Conservation (phyloP, 2,888 invertebrate genomes). For the Meliscaeva auricollis region DNA sequence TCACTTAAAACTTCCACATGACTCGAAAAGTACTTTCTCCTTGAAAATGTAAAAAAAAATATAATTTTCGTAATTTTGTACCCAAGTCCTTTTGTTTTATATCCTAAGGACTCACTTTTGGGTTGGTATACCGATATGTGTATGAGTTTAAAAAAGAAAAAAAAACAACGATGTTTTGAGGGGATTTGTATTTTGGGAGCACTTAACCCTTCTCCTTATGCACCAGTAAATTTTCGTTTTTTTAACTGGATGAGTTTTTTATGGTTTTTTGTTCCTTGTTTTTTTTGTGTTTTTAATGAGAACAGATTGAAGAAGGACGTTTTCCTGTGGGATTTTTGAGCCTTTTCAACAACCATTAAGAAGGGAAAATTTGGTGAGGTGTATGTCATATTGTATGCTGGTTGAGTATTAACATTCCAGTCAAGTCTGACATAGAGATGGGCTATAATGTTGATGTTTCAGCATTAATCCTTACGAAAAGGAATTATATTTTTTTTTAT, state of each 20-base stretch:
- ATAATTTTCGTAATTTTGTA: constrained; percentile 57
- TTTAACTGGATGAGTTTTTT: constrained; percentile 25
- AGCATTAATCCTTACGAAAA: no score
- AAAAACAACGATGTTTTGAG: constrained; percentile 37
- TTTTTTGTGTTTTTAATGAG: constrained; percentile 31
- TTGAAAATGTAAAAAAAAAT: constrained; percentile 54
- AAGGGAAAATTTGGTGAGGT: neutral
- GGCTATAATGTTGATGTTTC: neutral
- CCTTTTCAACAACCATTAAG: constrained; percentile 28
- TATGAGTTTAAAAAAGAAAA: neutral
- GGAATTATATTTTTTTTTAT: no score
- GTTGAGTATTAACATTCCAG: neutral
- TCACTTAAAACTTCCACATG: constrained; percentile 65
- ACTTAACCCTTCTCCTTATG: constrained; percentile 64
- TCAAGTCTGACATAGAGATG: neutral
- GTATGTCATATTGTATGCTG: neutral
- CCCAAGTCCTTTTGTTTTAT: constrained; percentile 56
- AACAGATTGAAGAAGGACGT: constrained; percentile 19
- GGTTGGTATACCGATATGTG: neutral
- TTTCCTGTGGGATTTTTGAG: constrained; percentile 40
- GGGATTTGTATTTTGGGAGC: constrained; percentile 63
- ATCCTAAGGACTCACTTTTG: constrained; percentile 56
- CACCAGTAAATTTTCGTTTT: constrained; percentile 39
- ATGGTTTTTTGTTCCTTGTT: neutral
- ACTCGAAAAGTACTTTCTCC: constrained; percentile 62